Evolutionary conservation across 2,888 invertebrate species (phyloP).

Genomic region (Clivina fossor): DNA sequence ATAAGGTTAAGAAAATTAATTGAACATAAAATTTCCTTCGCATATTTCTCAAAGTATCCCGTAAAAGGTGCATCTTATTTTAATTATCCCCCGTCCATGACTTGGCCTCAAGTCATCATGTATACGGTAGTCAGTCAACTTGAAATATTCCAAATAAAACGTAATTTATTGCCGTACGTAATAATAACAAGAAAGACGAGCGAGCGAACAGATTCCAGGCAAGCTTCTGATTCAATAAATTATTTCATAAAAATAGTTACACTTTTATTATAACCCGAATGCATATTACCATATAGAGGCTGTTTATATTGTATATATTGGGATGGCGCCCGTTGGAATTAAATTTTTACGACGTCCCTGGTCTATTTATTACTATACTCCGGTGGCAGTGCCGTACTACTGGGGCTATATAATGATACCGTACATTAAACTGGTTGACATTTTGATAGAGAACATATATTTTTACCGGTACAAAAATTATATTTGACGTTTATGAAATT

Average conservation of each 20-base stretch:
- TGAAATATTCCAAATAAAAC: slow-evolving; percentile 20
- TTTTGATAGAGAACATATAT: too few relatives aligned
- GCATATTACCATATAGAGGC: slow-evolving; percentile 16
- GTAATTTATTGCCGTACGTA: slow-evolving; percentile 16
- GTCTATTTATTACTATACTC: slow-evolving; percentile 12
- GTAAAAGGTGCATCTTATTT: slow-evolving; percentile 5
- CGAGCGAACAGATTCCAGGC: too few relatives aligned
- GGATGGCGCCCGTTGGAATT: slow-evolving; percentile 19
- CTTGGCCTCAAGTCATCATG: too few relatives aligned
- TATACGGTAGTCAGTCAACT: slow-evolving; percentile 3
- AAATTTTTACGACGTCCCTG: slow-evolving; percentile 21
- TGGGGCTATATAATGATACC: too few relatives aligned
- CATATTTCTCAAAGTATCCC: neutral
- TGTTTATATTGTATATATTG: too few relatives aligned
- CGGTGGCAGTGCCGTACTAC: too few relatives aligned
- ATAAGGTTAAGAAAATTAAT: too few relatives aligned
- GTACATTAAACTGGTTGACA: too few relatives aligned
- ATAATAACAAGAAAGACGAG: slow-evolving; percentile 22
- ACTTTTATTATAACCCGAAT: slow-evolving; percentile 24
- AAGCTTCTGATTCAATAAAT: slow-evolving; percentile 31
- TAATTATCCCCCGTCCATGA: neutral
- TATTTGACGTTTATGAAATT: too few relatives aligned
- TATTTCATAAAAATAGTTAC: slow-evolving; percentile 28
- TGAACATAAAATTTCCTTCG: too few relatives aligned
- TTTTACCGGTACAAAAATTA: too few relatives aligned